A percentile compares a stretch with the other conserved stretches of the same genome.
phyloP scores from a whole-genome alignment of 2,888 invertebrate genomes.

The Penaeus monodon region DNA sequence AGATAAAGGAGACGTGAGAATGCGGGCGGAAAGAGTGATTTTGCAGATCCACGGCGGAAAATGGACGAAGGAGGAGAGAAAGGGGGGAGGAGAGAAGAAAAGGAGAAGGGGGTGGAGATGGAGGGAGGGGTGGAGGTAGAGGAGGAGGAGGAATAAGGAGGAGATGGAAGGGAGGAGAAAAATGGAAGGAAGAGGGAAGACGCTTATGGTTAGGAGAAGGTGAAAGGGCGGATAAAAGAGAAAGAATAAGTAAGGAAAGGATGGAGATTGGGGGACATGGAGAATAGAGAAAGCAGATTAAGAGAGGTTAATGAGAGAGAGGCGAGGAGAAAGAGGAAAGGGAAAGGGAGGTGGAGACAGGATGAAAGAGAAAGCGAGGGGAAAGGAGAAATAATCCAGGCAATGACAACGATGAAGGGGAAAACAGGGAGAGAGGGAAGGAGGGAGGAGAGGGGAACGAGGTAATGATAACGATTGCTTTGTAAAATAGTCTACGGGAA shows the following conservation, averaged over 20 bases:
- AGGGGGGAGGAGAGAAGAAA: too few species aligned
- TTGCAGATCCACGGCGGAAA: too few species aligned
- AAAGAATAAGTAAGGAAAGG: neutral
- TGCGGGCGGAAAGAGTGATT: too few species aligned
- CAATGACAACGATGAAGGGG: neutral
- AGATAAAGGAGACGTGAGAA: neutral
- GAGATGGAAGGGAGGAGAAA: neutral
- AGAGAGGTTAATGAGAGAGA: neutral
- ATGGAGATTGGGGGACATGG: neutral
- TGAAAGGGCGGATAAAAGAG: neutral
- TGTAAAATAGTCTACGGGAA: too few species aligned
- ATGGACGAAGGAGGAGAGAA: neutral
- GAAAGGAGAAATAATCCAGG: neutral
- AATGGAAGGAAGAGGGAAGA: constrained; percentile 6
- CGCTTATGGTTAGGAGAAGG: neutral
- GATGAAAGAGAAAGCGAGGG: neutral
- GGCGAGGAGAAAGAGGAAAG: neutral
- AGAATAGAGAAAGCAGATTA: neutral
- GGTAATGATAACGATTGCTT: neutral
- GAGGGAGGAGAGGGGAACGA: neutral
- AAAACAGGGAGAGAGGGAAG: neutral
- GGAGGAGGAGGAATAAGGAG: too few species aligned
- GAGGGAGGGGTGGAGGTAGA: too few species aligned
- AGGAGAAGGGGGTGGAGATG: too few species aligned
- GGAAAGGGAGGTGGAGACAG: neutral